Evolutionary conservation across 2,888 invertebrate genomes (phyloP).

Genomic region (Sclerodermus sp.): DNA sequence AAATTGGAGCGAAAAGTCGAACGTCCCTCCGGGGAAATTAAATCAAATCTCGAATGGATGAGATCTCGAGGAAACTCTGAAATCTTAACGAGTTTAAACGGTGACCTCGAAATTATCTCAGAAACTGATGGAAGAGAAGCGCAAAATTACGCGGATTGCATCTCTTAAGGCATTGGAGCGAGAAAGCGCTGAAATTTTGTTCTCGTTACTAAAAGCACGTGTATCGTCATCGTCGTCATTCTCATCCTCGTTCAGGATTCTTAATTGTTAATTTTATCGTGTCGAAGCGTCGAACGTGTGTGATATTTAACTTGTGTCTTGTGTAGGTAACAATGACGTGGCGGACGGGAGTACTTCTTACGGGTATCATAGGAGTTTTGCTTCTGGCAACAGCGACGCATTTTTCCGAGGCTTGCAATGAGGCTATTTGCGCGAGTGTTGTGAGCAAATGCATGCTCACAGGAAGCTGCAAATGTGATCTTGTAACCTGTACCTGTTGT

Average conservation of each 20-base stretch:
- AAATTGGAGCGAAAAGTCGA: background rate
- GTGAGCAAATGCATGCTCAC: constrained; percentile 97
- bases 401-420: constrained; percentile 70
- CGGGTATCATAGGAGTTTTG: constrained; percentile 27
- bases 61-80: constrained; percentile 1
- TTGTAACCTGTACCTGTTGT: constrained; percentile 91
- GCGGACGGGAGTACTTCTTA: constrained; percentile 29
- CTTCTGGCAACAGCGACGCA: constrained; percentile 27
- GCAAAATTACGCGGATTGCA: constrained; percentile 28
- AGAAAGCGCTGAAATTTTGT: constrained; percentile 20
- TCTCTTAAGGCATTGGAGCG: constrained; percentile 1
- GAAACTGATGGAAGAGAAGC: constrained; percentile 21
- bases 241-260: too few relatives aligned
- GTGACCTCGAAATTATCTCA: constrained; percentile 28
- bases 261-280: too few relatives aligned
- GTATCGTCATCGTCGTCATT: background rate
- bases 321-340: constrained; percentile 41
- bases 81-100: constrained; percentile 20
- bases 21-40: background rate
- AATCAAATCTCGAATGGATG: too few relatives aligned
- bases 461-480: constrained; percentile 93
- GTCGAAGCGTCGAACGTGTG: too few relatives aligned
- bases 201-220: constrained; percentile 10
- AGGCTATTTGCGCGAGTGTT: constrained; percentile 92
- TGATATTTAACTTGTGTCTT: constrained; percentile 5